Base-by-base conservation (phyloP, 2,888 invertebrate genomes). In the Cenopis cana region DNA sequence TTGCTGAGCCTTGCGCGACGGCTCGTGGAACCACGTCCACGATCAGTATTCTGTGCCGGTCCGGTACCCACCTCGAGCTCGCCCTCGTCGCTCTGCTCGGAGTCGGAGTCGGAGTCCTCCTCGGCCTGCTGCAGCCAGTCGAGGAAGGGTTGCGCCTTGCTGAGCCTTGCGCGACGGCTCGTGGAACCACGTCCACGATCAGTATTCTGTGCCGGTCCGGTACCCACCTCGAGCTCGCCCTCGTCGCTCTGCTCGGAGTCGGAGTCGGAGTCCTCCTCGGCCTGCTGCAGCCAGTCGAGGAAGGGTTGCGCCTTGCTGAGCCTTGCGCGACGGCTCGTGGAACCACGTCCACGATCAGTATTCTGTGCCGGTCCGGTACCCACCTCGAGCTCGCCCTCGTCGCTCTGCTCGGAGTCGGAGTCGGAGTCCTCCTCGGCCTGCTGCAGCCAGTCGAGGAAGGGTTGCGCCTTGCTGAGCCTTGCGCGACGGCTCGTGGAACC, bases 61-160 rank as follows among this genome's bases (percentile, higher is more conserved):
- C 2, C 29, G 38, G 57, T 10, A 5, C 36, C n/a, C 76, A 95
- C 96, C 94, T 96, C 97, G 72, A 96, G 96, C 33, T 52, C 62
- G 69, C 96, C 96, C 66, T 96, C 96, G 75, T 95, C 96, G 29
- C 29, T 29, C 29, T 29, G 29, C 52, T 95, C 95, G n/a, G 96
- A 96, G n/a, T n/a, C n/a, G n/a, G n/a, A n/a, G 29, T 96, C 96
- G 76, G 97, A 97, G 85, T 98, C 98, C 88, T 99, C 99, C 85
- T 99, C 99, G 73, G 99, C 99, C 87, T 99, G 98, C 88, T 97
- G 96, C 79, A 99, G 95, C 99, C 99, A 99, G 83, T 97, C 98
- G 74, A 99, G 95, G 92, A 99, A 98, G 71, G 98, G 98, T 83
- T 96, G 96, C 66, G 98, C n/a, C n/a, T n/a, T n/a, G n/a, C n/a